Base-by-base conservation (phyloP, 1,140 invertebrate genomes). In the Grapholita molesta region DNA sequence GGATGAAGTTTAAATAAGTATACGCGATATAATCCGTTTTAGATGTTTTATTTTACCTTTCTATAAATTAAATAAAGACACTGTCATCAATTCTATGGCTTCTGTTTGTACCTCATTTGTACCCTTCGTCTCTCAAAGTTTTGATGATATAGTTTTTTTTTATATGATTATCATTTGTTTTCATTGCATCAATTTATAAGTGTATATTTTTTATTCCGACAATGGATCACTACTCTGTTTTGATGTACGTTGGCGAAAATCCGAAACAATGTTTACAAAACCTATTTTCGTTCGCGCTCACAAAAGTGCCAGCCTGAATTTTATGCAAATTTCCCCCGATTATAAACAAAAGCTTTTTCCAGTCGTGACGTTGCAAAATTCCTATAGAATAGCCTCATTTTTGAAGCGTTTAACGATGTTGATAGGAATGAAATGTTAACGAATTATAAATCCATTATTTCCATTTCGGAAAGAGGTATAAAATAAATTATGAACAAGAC, bases 281-380 rank as follows among this genome's bases (percentile, higher is more conserved):
- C 72, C 69, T 75, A 75, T 78, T 73, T 71, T 70, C 69, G 70
- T 75, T 75, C 72, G 68, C 68, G 68, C 70, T 64, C 24, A 23
- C 71, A 75, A 74, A 72, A 78, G 64, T 73, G 67, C 65, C 67
- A 71, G 65, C 67, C 69, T 25, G 53, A 66, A 67, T 77, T 75
- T 74, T 74, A 76, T 76, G 72, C 71, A 77, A 75, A 78, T 74
- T 48, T n/a, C 35, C 28, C 24, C 57, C 42, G 64, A 76, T 71
- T 69, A 71, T 68, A 70, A 77, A 75, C 70, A 77, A 78, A 77
- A 68, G 70, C 30, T 70, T 57, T 38, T 57, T 65, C 67, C 65
- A 65, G 71, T 67, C 69, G 66, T 35, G 64, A 24, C 32, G 67
- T 30, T 68, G 57, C 67, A 69, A 68, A 70, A 67, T 70, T 61